Evolutionary conservation across 2,888 invertebrate species (phyloP).

Genomic region (Scaptomyza reducta): DNA sequence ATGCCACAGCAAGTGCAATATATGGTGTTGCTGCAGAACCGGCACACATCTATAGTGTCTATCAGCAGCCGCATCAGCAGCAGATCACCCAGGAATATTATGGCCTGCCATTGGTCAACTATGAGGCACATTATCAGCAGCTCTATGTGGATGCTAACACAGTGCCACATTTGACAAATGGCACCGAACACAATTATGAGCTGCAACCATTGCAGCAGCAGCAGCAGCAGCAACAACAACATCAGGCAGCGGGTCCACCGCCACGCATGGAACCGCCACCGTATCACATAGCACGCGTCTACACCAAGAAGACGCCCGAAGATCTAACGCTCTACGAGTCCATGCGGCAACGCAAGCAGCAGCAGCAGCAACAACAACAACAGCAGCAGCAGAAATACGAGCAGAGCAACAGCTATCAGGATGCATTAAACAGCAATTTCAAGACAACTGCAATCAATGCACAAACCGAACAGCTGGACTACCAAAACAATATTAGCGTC

Average conservation of each 20-base stretch:
- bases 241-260: slow-evolving; percentile 35
- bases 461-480: slow-evolving; percentile 58
- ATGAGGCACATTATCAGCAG: slow-evolving; percentile 69
- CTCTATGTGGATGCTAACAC: slow-evolving; percentile 62
- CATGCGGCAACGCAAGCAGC: slow-evolving; percentile 76
- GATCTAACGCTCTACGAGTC: slow-evolving; percentile 83
- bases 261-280: slow-evolving; percentile 88
- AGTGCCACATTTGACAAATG: slow-evolving; percentile 61
- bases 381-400: slow-evolving; percentile 51
- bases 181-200: slow-evolving; percentile 59
- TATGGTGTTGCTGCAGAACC: slow-evolving; percentile 56
- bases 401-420: slow-evolving; percentile 52
- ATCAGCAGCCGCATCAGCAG: slow-evolving; percentile 50
- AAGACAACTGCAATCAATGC: slow-evolving; percentile 71
- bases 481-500: slow-evolving; percentile 67
- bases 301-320: slow-evolving; percentile 88
- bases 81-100: slow-evolving; percentile 58
- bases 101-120: slow-evolving; percentile 67
- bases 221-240: slow-evolving; percentile 22
- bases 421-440: slow-evolving; percentile 70
- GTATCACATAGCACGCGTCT: slow-evolving; percentile 93
- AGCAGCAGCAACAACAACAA: slow-evolving; percentile 53
- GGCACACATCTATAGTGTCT: slow-evolving; percentile 62
- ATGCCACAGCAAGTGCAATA: slow-evolving; percentile 68
- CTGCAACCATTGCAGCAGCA: slow-evolving; percentile 53